Evolutionary conservation across 2,113 vertebrate genomes (phyloP).

Genomic region (Pogonocichla stellata): DNA sequence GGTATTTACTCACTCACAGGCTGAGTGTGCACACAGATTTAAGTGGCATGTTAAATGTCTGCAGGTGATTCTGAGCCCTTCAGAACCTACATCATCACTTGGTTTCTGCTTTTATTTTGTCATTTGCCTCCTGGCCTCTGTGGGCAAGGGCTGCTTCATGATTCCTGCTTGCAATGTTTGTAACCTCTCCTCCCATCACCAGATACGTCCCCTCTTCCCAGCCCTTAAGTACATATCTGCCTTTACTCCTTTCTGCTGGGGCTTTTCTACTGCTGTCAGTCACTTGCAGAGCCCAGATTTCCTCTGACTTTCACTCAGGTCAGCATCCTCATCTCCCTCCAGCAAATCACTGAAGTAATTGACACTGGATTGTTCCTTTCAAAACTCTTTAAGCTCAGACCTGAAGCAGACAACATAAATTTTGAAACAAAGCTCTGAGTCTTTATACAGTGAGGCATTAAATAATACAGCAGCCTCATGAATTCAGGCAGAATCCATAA

Average conservation of each 20-base stretch:
- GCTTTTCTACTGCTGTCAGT: not conserved
- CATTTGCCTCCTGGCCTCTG: not conserved
- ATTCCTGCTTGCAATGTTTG: accelerated
- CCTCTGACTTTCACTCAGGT: not conserved
- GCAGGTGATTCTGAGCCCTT: not conserved
- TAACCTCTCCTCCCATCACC: not conserved
- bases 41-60: not conserved
- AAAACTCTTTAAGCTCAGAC: not conserved
- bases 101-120: not conserved
- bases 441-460: not conserved
- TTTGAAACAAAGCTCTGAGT: not conserved
- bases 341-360: not conserved
- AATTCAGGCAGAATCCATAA: constrained; percentile 5
- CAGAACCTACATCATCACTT: not conserved
- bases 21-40: not conserved
- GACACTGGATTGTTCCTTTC: not conserved
- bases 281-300: not conserved
- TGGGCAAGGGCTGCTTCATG: not conserved
- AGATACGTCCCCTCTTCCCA: accelerated
- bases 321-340: not conserved
- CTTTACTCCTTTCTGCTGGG: not conserved
- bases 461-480: constrained; percentile 7
- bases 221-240: not conserved
- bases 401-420: not conserved
- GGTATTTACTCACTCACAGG: not conserved